Evolutionary conservation across 2,797 vertebrate genomes (phyloP), one percentile per base, ranked within the genome.

Genomic region (Chloroceryle amazona): DNA sequence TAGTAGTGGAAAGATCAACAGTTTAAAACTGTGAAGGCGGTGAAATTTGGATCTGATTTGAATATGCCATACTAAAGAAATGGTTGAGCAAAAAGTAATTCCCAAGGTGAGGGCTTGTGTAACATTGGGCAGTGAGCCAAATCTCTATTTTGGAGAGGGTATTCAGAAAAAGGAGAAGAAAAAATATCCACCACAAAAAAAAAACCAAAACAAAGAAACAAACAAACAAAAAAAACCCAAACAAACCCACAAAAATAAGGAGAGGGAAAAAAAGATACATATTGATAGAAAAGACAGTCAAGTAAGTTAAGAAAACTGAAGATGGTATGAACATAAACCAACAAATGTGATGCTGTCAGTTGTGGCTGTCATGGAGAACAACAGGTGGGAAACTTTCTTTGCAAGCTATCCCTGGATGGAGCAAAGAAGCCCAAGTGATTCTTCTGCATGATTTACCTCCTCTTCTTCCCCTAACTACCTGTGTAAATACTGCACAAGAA

Each of bases 1-100:
- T 68, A 81, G 22, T 66, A 58, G 73, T 67, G 90, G 71, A 93
- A 95, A 92, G 61, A 95, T 92, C 89, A 95, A 83, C 76, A 88
- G 57, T 83, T 95, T 91, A 91, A 92, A 94, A 82, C 23, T 87
- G 42, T 52, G 35, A 16, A 73, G 68, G 60, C 75, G 42, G 25
- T 82, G 35, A 93, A 93, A 84, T 86, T 70, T 89, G 47, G 76
- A 90, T 81, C 42, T 18, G 44, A 28, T 73, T 71, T 95, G 87
- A 94, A 91, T 72, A 86, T 15, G 23, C 12, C 89, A 2, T 22
- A 94, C 46, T 93, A 86, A 86, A 95, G 28, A 75, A 94, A 94
- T 10, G 6, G 11, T 72, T 90, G 58, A 86, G 58, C 65, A 81
- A 86, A 96, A 96, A 66, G 51, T 88, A 83, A 81, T 83, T 90